phyloP scores from a whole-genome alignment of 2,113 vertebrate species.

The Cariama cristata region DNA sequence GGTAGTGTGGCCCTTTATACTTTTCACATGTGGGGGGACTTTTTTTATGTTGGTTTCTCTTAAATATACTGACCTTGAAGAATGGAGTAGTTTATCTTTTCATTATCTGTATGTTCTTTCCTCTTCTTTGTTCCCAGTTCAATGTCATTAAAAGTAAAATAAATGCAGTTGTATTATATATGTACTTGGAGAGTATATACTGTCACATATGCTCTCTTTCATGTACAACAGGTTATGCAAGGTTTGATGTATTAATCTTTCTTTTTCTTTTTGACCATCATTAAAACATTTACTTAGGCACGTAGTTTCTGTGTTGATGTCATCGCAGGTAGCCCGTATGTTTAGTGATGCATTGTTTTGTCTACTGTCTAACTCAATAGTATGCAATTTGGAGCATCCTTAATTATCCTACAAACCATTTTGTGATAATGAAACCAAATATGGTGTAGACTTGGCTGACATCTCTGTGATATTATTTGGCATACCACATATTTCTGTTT shows the following conservation, averaged over 20 bases:
- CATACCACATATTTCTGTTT: slow-evolving; percentile 44
- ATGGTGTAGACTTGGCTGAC: slow-evolving; percentile 31
- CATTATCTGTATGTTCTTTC: background rate
- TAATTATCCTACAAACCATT: slow-evolving; percentile 46
- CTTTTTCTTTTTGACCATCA: background rate
- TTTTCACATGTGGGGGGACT: background rate
- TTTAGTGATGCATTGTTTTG: slow-evolving; percentile 29
- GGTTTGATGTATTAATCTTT: background rate
- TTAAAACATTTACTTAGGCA: background rate
- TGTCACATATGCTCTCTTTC: slow-evolving; percentile 25
- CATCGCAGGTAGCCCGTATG: slow-evolving; percentile 24
- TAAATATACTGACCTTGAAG: background rate
- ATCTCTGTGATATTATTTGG: slow-evolving; percentile 31
- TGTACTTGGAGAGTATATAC: background rate
- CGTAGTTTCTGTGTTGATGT: background rate
- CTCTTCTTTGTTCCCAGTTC: background rate
- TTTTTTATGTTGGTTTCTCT: background rate
- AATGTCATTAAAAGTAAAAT: background rate
- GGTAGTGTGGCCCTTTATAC: background rate
- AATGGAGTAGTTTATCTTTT: background rate
- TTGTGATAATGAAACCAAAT: slow-evolving; percentile 55
- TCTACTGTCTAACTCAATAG: slow-evolving; percentile 27
- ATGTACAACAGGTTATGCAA: slow-evolving; percentile 43
- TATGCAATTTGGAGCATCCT: slow-evolving; percentile 46
- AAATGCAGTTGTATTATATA: background rate